Base-by-base conservation (phyloP, 2,797 vertebrate genomes). In the Sylvilagus floridanus region DNA sequence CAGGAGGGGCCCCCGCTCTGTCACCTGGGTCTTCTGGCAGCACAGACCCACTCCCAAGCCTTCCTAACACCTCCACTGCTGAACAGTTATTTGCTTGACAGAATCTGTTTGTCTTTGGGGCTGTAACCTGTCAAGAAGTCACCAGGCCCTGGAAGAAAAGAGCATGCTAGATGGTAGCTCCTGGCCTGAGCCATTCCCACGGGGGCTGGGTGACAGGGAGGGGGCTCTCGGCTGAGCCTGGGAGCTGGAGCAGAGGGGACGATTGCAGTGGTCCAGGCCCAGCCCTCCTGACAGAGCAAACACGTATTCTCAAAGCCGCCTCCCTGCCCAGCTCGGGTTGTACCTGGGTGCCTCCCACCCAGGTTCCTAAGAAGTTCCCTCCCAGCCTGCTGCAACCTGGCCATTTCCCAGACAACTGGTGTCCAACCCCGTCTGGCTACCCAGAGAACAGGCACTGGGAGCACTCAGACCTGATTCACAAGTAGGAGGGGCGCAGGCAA, bases 61-160 rank as follows among this genome's bases (percentile, higher is more conserved):
- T 77, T 94, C 95, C 79, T 66, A 54, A 12, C 82, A 87, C 92
- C 91, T 79, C 92, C 79, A 66, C 97, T 78, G 62, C 95, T 96
- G 95, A 47, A 96, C 97, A 85, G 90, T 92, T 98, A 93, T 98
- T 98, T 98, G 95, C 96, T 98, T 95, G 97, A 96, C 97, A 91
- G 95, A 97, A 98, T 96, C 97, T 98, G 96, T 98, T 98, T 98
- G 91, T 96, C 94, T 98, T 98, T 98, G 95, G 98, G 98, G 98
- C 95, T 98, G 98, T 97, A 97, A 98, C 98, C 98, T 98, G 97
- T 98, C 94, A 97, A 66, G 92, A 96, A 97, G 82, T 92, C 93
- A 95, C 96, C 86, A n/a, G 96, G 47, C 3, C 94, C 71, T 97
- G 96, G 95, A 96, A 97, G 94, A 95, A 91, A 81, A 79, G 88